Conservation (phyloP, 2,113 vertebrate genomes). For the Pungitius pungitius region DNA sequence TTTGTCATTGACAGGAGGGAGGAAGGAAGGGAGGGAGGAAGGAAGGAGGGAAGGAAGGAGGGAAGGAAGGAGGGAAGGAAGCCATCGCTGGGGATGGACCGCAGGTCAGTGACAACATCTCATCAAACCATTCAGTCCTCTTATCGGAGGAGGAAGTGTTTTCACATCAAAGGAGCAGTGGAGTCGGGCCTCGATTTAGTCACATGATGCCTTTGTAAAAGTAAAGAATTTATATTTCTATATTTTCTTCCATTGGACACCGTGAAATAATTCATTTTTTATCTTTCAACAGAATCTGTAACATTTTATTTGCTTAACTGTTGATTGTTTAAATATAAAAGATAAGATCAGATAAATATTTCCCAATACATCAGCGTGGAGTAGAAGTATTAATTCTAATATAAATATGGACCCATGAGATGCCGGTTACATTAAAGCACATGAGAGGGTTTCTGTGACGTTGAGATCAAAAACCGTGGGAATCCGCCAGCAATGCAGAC, state of each 20-base stretch:
- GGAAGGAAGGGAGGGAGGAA: too few species aligned
- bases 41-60: too few species aligned
- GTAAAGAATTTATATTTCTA: too few species aligned
- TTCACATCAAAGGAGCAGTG: background rate
- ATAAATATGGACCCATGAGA: background rate
- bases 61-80: background rate
- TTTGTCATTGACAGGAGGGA: constrained; percentile 41
- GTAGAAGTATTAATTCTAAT: background rate
- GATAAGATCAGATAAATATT: background rate
- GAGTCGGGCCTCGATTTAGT: background rate
- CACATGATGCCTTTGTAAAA: background rate
- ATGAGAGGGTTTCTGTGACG: too few species aligned
- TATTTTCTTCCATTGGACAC: background rate
- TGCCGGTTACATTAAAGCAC: too few species aligned
- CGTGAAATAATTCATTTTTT: background rate
- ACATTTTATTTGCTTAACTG: background rate
- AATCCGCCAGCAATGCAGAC: background rate
- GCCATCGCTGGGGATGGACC: constrained; percentile 27
- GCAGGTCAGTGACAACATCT: constrained; percentile 43
- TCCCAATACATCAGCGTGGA: background rate
- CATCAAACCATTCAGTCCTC: background rate
- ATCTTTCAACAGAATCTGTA: background rate
- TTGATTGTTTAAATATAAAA: background rate
- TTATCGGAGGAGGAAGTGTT: background rate
- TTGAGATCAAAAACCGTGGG: background rate